These are phyloP conservation scores for Fundulus diaphanus DNA, from an alignment of 2,797 vertebrate genomes.

Conservation along the genomic window DNA sequence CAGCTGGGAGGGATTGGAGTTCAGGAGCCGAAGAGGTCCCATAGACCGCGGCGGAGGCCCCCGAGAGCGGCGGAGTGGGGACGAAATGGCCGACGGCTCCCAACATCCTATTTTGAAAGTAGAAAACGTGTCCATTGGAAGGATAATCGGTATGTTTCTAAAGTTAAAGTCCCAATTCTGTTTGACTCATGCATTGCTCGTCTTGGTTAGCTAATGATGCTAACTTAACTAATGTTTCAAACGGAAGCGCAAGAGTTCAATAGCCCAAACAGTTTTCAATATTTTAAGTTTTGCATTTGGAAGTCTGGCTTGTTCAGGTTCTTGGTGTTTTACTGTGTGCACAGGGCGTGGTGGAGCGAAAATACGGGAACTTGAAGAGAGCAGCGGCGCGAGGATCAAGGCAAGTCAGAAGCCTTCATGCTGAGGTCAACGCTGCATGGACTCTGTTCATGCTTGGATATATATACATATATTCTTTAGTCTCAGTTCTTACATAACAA, in stretches of 20 bases:
- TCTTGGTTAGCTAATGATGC: not conserved
- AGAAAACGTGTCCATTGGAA: conserved; percentile 76
- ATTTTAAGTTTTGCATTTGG: no score
- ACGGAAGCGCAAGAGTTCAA: no score
- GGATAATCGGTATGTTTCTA: conserved; percentile 83
- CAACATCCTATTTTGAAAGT: conserved; percentile 73
- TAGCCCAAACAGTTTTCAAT: not conserved
- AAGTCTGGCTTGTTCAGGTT: no score
- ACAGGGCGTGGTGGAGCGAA: conserved; percentile 90
- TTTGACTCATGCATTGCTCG: not conserved
- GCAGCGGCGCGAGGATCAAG: conserved; percentile 88
- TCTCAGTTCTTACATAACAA: no score
- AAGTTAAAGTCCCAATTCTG: fast-evolving
- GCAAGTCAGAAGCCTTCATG: conserved; percentile 59
- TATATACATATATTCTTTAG: no score
- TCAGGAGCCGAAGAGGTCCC: not conserved
- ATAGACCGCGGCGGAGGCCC: not conserved
- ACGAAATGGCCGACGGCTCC: not conserved
- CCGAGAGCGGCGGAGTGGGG: not conserved
- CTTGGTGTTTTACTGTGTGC: not conserved
- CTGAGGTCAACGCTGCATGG: no score
- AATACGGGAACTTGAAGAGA: conserved; percentile 90
- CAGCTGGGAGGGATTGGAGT: conserved; percentile 1
- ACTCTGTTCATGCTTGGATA: no score
- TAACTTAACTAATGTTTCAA: not conserved